Evolutionary conservation across 1,140 invertebrate species (phyloP), one percentile per base, ranked within the genome.

Genomic region (Mactra quadrangularis): DNA sequence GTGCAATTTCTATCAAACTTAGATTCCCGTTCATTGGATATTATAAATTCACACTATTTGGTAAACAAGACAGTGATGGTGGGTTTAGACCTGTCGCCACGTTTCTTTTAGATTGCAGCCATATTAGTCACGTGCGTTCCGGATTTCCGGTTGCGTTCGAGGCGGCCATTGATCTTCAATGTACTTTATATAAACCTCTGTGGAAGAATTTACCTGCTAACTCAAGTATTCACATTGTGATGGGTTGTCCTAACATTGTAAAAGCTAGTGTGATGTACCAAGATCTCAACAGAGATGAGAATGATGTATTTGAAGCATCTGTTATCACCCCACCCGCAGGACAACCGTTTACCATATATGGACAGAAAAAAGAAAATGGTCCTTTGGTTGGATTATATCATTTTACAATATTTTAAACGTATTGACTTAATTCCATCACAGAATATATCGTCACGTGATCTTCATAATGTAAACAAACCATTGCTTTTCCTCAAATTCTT

Each of bases 81-180:
- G 60, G 60, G 27, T 71, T 59, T 50, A n/a, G 77, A 59, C 77
- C 77, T 19, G 77, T 81, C 25, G 77, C 77, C 29, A 71, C 66
- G 17, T 81, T 81, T 71, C 55, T 81, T 1, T 59, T 81, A 11
- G 77, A 81, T 35, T 81, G 77, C 41, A 41, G 55, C 50, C 77
- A 81, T n/a, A 35, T 66, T 31, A 71, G 60, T 59, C 77, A 81
- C 62, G 77, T 81, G 64, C 77, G 71, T 45, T 70, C 64, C 27
- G 77, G 77, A 71, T 81, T 81, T 81, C 77, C 77, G 77, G 77
- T 71, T 59, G 77, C 77, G 25, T 71, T 81, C 38, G 77, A 81
- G 31, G 77, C 64, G 11, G 66, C 77, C 11, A 35, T 81, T 41
- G 53, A 68, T 41, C 60, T 81, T 27, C 70, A 81, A 60, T 81